Base-by-base conservation (phyloP, 2,797 vertebrate genomes). In the Molossus alvarezi region DNA sequence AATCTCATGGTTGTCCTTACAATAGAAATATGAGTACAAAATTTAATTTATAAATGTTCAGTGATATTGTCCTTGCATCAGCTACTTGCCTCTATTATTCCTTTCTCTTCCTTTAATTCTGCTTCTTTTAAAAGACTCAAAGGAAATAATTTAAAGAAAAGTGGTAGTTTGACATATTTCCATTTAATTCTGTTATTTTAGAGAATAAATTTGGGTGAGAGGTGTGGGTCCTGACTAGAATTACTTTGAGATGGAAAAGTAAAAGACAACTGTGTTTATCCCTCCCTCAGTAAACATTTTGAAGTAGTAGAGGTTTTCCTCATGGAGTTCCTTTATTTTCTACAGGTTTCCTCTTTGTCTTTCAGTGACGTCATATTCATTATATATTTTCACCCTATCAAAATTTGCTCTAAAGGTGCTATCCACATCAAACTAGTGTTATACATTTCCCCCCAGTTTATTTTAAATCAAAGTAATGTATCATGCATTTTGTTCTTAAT, bases 61-160 rank as follows among this genome's bases (percentile, higher is more conserved):
- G 3, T 65, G 25, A 2, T n/a, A 29, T 37, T 37, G 5, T 71
- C 14, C 29, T 88, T 37, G 2, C 2, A 45, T 5, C 9, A 53
- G 15, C 9, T 37, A 25, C 14, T 48, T 85, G 51, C 18, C 41
- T 77, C 3, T 25, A 8, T n/a, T 75, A 37, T 73, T 77, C 41
- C 41, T 45, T 45, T 45, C 41, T 8, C 12, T 20, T 72, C 79
- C 67, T 77, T 77, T 81, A 12, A 48, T 20, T 92, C 90, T 57
- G 1, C 12, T 79, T 88, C 53, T 97, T 92, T 91, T 83, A 57
- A 82, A 92, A 14, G 25, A 75, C n/a, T 75, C 20, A 29, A 79
- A 72, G 20, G 5, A 57, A 33, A 15, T 55, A 65, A 76, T 1
- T 73, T 64, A 85, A 85, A 53, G 20, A 60, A 53, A 82, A 94